Percentiles rank a stretch among this genome's conserved stretches.
Conservation (phyloP, 2,888 invertebrate species). For the Lasius platythorax region DNA sequence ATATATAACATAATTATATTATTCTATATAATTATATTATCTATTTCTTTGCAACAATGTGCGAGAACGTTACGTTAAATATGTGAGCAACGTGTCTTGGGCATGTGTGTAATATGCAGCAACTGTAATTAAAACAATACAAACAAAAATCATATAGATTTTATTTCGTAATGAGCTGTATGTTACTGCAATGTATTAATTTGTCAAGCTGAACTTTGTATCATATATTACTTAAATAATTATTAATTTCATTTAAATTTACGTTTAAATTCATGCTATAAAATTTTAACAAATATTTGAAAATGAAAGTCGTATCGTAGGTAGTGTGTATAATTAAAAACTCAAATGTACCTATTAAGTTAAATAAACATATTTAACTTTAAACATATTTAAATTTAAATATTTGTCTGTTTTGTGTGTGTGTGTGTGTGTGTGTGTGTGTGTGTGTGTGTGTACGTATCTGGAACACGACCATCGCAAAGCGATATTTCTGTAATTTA, state of each 20-base stretch:
- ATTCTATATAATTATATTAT: not conserved
- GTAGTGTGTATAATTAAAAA: not conserved
- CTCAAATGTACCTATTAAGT: not conserved
- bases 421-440: no score
- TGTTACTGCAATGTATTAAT: not conserved
- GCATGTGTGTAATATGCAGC: not conserved
- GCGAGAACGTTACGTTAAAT: not conserved
- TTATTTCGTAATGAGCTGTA: not conserved
- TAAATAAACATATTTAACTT: not conserved
- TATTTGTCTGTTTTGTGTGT: not conserved
- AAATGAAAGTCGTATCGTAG: not conserved
- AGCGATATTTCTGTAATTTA: constrained; percentile 7
- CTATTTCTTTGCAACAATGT: not conserved
- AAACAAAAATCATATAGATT: not conserved
- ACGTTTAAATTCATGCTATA: no score
- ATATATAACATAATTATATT: not conserved
- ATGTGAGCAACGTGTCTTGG: not conserved
- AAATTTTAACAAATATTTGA: not conserved
- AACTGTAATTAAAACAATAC: not conserved
- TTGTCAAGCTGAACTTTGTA: not conserved
- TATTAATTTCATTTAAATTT: not conserved
- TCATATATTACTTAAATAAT: not conserved
- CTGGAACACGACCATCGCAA: not conserved
- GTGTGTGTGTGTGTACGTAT: not conserved
- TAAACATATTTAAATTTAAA: not conserved